Conservation (phyloP, 2,113 vertebrate genomes). For the Hippolais icterina region DNA sequence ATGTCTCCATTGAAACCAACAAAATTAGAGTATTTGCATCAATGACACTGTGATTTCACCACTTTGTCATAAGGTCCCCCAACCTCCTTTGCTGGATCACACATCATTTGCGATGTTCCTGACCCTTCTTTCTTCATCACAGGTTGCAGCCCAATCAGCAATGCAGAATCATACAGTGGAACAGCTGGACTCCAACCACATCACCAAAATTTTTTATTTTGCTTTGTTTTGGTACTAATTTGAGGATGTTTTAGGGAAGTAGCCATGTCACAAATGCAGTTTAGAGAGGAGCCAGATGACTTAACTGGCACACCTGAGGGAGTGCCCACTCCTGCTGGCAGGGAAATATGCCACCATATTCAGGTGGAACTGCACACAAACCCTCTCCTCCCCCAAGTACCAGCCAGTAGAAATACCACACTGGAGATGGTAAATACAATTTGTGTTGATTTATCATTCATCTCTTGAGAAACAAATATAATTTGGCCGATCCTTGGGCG, state of each 20-base stretch:
- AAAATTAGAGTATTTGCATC: neutral
- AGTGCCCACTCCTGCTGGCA: neutral
- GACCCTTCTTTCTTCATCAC: neutral
- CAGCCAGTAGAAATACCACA: neutral
- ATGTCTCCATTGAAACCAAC: neutral
- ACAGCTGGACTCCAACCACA: neutral
- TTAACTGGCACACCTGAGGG: neutral
- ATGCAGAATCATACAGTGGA: neutral
- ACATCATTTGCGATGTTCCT: neutral
- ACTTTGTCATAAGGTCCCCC: neutral
- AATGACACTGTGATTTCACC: neutral
- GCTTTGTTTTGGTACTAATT: neutral
- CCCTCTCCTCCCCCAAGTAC: neutral
- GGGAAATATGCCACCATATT: neutral
- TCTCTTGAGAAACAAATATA: neutral
- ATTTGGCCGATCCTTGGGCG: neutral
- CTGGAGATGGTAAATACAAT: neutral
- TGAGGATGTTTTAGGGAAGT: neutral
- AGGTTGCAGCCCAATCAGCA: neutral
- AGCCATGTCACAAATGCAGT: neutral
- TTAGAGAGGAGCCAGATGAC: neutral
- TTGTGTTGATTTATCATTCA: neutral
- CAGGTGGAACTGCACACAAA: neutral
- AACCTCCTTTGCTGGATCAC: neutral
- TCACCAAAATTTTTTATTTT: neutral